Conservation (phyloP, 2,797 vertebrate species). For the Lepilemur ruficaudatus region DNA sequence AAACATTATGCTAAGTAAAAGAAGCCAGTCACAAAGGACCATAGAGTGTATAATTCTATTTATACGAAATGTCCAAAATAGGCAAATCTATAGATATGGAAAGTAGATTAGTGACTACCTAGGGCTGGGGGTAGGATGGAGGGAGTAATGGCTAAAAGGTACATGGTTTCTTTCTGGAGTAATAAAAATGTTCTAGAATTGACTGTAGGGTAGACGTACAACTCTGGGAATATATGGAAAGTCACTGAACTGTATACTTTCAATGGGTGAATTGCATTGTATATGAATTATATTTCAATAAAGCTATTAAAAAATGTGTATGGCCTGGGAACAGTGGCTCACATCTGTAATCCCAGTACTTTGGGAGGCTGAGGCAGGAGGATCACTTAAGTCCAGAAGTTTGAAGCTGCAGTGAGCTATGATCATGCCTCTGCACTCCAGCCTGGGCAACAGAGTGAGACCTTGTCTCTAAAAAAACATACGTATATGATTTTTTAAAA, state of each 20-base stretch:
- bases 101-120: neutral
- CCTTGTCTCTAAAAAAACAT: neutral
- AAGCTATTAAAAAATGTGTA: slow-evolving; percentile 23
- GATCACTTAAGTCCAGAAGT: no score
- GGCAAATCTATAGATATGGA: neutral
- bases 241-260: neutral
- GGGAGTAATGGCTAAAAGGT: neutral
- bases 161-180: neutral
- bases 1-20: slow-evolving; percentile 29
- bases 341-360: no score
- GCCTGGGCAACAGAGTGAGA: neutral
- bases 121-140: no score
- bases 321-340: no score
- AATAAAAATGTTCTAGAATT: slow-evolving; percentile 39
- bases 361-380: no score
- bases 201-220: neutral
- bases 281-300: neutral
- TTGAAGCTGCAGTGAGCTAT: neutral
- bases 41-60: neutral
- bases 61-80: neutral
- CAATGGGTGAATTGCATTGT: neutral
- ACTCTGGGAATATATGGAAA: slow-evolving; percentile 3
- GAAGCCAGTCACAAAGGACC: neutral
- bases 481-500: neutral
- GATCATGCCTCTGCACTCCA: neutral